Conservation (phyloP, 1,140 invertebrate species). For the Monomorium pharaonis region DNA sequence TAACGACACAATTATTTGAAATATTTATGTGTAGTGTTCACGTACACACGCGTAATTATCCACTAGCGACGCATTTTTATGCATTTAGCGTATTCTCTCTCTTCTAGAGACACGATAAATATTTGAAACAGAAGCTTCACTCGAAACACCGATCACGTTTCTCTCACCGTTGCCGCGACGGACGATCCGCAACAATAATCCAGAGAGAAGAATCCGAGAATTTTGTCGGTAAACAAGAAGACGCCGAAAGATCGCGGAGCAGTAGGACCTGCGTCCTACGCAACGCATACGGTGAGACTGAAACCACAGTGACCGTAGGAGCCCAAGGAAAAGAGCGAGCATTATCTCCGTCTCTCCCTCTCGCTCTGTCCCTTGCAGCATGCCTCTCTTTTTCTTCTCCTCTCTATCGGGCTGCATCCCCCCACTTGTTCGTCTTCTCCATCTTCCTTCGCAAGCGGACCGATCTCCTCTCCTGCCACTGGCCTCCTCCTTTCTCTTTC, state of each 20-base stretch:
- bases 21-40: not conserved
- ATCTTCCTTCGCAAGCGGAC: slow-evolving; percentile 47
- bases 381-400: slow-evolving; percentile 49
- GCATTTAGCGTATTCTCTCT: not conserved
- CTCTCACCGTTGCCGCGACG: not conserved
- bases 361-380: slow-evolving; percentile 23
- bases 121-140: not conserved
- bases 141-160: not conserved
- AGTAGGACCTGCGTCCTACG: slow-evolving; percentile 56
- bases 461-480: slow-evolving; percentile 37
- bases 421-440: slow-evolving; percentile 55
- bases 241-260: not conserved
- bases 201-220: not conserved
- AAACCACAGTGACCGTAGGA: slow-evolving; percentile 73
- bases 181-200: not conserved
- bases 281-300: slow-evolving; percentile 75
- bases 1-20: not conserved
- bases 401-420: slow-evolving; percentile 55
- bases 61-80: not conserved
- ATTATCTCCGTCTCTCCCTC: slow-evolving; percentile 60
- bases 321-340: slow-evolving; percentile 64
- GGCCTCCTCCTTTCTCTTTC: not conserved
- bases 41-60: not conserved
- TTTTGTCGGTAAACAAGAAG: not conserved
- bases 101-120: not conserved